A percentile compares a stretch with the other conserved stretches of the same genome.
These are phyloP conservation scores for Apteryx mantelli DNA, from an alignment of 2,113 vertebrate genomes.

Conservation along the genomic window DNA sequence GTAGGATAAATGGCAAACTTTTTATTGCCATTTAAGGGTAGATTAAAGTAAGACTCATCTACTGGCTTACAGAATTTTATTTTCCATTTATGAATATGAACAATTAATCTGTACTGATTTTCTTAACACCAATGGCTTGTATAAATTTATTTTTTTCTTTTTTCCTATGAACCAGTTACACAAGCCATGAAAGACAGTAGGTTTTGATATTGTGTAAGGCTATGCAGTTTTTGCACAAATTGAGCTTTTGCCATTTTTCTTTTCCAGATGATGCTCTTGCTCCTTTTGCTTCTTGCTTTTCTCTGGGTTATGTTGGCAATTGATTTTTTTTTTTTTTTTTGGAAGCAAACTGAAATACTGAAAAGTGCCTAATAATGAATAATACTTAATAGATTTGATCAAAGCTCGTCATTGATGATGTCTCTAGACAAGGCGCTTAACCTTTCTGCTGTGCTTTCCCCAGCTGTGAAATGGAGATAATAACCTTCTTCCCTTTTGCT, in stretches of 20 bases:
- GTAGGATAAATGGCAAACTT: not conserved
- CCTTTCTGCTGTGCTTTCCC: not conserved
- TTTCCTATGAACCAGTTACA: not conserved
- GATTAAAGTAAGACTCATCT: not conserved
- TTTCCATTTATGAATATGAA: not conserved
- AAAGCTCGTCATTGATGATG: not conserved
- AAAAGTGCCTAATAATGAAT: not conserved
- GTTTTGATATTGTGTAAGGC: not conserved
- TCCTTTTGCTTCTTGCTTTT: not conserved
- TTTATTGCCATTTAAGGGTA: not conserved
- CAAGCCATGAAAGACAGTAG: not conserved
- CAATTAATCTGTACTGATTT: not conserved
- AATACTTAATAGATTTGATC: not conserved
- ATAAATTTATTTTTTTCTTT: not conserved
- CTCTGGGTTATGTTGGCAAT: not conserved
- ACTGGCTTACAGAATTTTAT: not conserved
- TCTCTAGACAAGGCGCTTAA: not conserved
- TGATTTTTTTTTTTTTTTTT: not conserved
- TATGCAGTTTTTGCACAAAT: not conserved
- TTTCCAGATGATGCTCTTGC: not conserved
- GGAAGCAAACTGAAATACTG: not conserved
- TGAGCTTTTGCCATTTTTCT: not conserved
- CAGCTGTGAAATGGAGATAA: not conserved
- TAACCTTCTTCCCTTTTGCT: not conserved
- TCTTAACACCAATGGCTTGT: not conserved